Evolutionary conservation across 1,140 invertebrate genomes (phyloP), one percentile per base, ranked within the genome.

Genomic region (Solenopsis invicta): DNA sequence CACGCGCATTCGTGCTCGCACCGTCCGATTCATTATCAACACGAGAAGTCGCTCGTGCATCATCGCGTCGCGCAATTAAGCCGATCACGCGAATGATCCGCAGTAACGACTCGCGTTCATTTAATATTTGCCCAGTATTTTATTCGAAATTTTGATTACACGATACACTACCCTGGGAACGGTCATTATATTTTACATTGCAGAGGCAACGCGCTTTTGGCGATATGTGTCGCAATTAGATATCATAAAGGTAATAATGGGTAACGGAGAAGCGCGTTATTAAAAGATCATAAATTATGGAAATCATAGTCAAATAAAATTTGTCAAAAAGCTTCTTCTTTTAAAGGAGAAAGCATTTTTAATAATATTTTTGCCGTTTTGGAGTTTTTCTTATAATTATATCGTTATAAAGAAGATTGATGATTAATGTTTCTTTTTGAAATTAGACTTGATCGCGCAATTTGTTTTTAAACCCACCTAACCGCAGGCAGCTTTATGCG

Each of bases 61-160:
- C 75, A 72, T 69, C 86, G 59, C 69, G 50, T 89, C 82, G 50
- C 62, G 77, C 86, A 88, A 91, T 91, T 86, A 90, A 88, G 48
- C 72, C 61, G 86, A 89, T 84, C 86, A 80, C 82, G 88, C 89
- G 54, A 85, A 80, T 86, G 74, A 88, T 34, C 76, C 48, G 50
- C 50, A 66, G 66, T 78, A 86, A 88, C 67, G 85, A 86, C 56
- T 89, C 24, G 67, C 78, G 81, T 78, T 88, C 72, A 85, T 85
- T 90, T 81, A 75, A 71, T 61, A 41, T 54, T 69, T 76, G 59
- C 80, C 48, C 81, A 54, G 81, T 61, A 45, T 84, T 87, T 54
- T 34, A 24, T 13, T 61, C 54, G 37, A 71, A 86, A 80, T 88
- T 71, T 54, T 76, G 66, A 76, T 84, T 87, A 81, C 77, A 77